These are phyloP conservation scores for Heliconius ethilla DNA, from an alignment of 2,888 invertebrate genomes.

Conservation along the genomic window DNA sequence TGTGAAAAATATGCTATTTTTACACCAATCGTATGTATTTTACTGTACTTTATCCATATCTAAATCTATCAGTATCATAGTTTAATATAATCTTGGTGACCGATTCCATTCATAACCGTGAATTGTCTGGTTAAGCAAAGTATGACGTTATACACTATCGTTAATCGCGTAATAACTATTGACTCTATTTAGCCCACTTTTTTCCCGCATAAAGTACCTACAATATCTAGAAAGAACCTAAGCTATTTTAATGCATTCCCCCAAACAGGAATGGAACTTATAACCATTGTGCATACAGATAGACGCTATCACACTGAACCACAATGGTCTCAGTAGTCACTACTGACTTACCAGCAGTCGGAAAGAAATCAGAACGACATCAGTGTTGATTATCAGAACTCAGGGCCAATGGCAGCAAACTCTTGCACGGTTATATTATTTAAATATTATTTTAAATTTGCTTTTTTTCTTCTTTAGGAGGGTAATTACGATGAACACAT, in stretches of 20 bases:
- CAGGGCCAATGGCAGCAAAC: neutral
- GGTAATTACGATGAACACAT: constrained; percentile 29
- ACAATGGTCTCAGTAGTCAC: too few species aligned
- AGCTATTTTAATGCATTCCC: neutral
- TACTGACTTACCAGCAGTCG: too few species aligned
- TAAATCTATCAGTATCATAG: too few species aligned
- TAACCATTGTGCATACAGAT: too few species aligned
- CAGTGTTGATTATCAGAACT: too few species aligned
- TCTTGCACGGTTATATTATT: neutral
- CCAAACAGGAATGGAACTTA: neutral
- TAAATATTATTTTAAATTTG: neutral
- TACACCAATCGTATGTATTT: constrained; percentile 14
- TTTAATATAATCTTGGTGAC: too few species aligned
- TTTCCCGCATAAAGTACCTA: neutral
- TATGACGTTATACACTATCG: neutral
- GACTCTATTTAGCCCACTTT: neutral
- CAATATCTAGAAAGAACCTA: neutral
- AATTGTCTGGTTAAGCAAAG: neutral
- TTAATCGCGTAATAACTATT: neutral
- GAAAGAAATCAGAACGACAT: too few species aligned
- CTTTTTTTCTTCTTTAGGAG: constrained; percentile 17
- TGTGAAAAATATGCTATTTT: neutral
- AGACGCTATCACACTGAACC: too few species aligned
- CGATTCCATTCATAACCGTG: too few species aligned
- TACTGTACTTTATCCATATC: neutral